These are phyloP conservation scores for Dolichotis patagonum DNA, from an alignment of 2,113 vertebrate genomes.

Conservation along the genomic window DNA sequence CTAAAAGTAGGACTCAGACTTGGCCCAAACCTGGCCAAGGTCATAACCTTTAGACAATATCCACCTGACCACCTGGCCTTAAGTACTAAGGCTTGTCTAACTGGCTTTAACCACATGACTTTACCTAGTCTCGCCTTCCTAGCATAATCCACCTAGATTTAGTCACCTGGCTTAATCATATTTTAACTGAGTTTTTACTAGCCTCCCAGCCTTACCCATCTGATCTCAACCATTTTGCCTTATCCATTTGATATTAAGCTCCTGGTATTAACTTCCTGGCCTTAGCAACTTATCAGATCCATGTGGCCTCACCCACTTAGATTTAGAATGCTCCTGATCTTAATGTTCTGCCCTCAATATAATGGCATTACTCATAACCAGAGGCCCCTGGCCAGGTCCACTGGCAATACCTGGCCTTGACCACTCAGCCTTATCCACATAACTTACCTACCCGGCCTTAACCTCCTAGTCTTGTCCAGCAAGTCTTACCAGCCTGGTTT, in stretches of 20 bases:
- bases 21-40: not conserved
- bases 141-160: not conserved
- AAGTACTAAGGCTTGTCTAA: not conserved
- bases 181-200: not conserved
- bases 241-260: too few relatives aligned
- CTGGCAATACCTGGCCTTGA: not conserved
- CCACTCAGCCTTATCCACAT: not conserved
- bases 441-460: not conserved
- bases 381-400: not conserved
- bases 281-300: not conserved
- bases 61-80: not conserved
- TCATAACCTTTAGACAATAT: not conserved
- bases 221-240: not conserved
- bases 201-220: not conserved
- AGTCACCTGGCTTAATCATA: not conserved
- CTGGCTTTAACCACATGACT: not conserved
- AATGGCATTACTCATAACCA: not conserved
- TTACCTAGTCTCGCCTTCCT: not conserved
- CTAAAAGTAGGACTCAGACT: not conserved
- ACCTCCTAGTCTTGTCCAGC: not conserved
- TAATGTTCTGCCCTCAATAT: not conserved
- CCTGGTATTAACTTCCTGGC: not conserved
- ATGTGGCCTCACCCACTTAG: not conserved
- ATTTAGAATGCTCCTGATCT: not conserved
- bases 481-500: not conserved